These are phyloP conservation scores for Acrocephalus scirpaceus DNA, from an alignment of 2,797 vertebrate species.

Conservation along the genomic window DNA sequence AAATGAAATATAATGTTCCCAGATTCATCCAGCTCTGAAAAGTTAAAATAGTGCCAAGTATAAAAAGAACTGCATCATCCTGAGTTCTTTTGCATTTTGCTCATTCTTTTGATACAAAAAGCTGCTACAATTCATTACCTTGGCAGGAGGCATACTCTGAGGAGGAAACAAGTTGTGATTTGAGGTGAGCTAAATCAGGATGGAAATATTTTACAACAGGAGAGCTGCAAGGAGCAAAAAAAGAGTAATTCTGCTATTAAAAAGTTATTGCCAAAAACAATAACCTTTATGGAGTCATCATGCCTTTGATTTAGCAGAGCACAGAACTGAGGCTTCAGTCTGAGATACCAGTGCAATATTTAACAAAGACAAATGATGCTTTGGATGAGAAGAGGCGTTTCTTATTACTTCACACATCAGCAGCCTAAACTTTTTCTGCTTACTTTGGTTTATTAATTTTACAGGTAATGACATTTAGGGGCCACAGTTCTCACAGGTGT, in stretches of 20 bases:
- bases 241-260: slow-evolving; percentile 36
- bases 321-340: not conserved
- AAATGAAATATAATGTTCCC: not conserved
- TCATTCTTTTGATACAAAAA: not conserved
- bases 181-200: not conserved
- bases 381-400: not conserved
- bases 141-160: not conserved
- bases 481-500: not conserved
- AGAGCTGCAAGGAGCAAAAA: not conserved
- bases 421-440: not conserved
- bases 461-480: not conserved
- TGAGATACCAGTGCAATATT: not conserved
- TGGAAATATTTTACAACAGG: not conserved
- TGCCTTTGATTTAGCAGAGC: slow-evolving; percentile 28
- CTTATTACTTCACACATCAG: slow-evolving; percentile 23
- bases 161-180: slow-evolving; percentile 25
- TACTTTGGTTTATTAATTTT: slow-evolving; percentile 54
- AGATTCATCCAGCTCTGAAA: not conserved
- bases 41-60: not conserved
- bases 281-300: slow-evolving; percentile 40
- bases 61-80: not conserved
- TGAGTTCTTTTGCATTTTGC: not conserved
- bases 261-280: slow-evolving; percentile 22
- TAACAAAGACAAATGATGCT: slow-evolving; percentile 54
- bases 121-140: slow-evolving; percentile 21